Percentiles rank a stretch among this genome's conserved stretches.
phyloP scores from a whole-genome alignment of 2,888 invertebrate genomes.

The Tillus elongatus region DNA sequence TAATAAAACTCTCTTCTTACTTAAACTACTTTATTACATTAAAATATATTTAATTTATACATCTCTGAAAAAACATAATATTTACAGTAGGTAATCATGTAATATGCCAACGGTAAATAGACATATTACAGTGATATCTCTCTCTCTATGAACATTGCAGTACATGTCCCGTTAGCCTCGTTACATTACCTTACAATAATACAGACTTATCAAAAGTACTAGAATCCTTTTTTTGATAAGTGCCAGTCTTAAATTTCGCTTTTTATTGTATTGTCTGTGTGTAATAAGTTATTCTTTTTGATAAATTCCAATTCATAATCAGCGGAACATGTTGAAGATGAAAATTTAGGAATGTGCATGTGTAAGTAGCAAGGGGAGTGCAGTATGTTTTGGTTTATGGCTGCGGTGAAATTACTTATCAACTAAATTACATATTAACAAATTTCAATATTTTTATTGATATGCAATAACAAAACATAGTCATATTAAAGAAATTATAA shows the following conservation, averaged over 20 bases:
- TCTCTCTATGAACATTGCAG: conserved; percentile 29
- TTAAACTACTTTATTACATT: conserved; percentile 28
- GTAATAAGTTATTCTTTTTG: no score
- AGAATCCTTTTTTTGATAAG: conserved; percentile 23
- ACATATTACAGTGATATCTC: conserved; percentile 18
- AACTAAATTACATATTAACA: conserved; percentile 17
- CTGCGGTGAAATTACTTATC: no score
- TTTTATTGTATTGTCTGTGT: conserved; percentile 8
- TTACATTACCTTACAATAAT: conserved; percentile 29
- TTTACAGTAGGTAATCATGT: conserved; percentile 32
- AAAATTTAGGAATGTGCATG: no score
- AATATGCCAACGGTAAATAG: conserved; percentile 15
- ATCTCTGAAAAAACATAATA: conserved; percentile 35
- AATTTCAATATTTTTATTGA: no score
- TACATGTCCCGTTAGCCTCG: conserved; percentile 37
- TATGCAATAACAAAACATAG: no score
- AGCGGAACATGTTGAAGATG: no score
- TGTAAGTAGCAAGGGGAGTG: no score
- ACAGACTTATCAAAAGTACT: conserved; percentile 26
- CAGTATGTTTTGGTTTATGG: no score
- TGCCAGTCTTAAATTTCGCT: conserved; percentile 31
- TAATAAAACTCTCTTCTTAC: no score
- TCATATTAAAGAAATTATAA: no score
- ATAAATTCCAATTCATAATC: no score
- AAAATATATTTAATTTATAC: conserved; percentile 38